These are phyloP conservation scores for Phaethon lepturus DNA, from an alignment of 2,113 vertebrate species.

Conservation along the genomic window DNA sequence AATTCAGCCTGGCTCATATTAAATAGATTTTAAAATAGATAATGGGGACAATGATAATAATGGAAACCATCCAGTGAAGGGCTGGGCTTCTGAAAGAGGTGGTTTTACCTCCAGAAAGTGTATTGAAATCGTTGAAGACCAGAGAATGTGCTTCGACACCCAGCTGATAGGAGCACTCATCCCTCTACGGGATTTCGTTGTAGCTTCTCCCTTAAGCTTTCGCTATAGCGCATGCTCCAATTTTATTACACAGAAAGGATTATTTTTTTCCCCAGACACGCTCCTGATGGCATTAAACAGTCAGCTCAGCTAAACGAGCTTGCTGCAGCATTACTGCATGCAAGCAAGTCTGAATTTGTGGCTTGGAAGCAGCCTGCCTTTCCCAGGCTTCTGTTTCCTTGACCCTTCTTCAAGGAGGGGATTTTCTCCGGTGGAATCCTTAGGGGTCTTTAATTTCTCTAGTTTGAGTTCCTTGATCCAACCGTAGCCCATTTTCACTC, in stretches of 20 bases:
- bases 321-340: background rate
- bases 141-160: background rate
- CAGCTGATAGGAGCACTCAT: background rate
- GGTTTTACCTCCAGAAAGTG: background rate
- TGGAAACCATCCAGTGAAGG: background rate
- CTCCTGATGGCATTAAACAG: background rate
- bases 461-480: background rate
- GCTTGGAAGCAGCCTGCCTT: background rate
- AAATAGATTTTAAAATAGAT: background rate
- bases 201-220: background rate
- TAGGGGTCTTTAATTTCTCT: background rate
- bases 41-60: background rate
- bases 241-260: background rate
- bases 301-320: background rate
- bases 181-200: background rate
- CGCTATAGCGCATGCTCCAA: background rate
- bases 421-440: background rate
- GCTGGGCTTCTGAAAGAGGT: background rate
- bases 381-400: background rate
- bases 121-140: background rate
- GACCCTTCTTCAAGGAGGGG: background rate
- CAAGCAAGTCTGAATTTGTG: background rate
- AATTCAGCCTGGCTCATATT: background rate
- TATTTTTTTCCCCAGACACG: background rate
- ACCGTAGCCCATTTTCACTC: fast-evolving